A percentile compares a stretch with the other conserved stretches of the same genome.
Evolutionary conservation across 2,113 vertebrate species (phyloP).

Genomic region (Tyrannus savana): DNA sequence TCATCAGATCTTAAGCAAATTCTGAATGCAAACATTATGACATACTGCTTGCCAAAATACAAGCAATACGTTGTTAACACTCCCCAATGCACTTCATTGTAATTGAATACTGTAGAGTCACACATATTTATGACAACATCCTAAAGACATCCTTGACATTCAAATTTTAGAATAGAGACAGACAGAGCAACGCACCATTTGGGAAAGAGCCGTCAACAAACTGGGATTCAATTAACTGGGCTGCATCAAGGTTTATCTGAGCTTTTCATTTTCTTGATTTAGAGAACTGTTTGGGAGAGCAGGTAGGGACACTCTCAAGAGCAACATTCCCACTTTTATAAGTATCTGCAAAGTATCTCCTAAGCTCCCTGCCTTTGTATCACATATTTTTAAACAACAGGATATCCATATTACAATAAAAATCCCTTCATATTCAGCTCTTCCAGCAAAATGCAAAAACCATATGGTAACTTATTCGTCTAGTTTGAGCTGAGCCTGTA

Average conservation of each 20-base stretch:
- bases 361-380: neutral
- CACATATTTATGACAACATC: neutral
- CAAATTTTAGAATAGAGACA: neutral
- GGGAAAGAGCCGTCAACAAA: neutral
- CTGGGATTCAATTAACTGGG: neutral
- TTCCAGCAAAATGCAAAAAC: neutral
- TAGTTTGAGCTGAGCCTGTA: neutral
- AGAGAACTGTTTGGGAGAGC: neutral
- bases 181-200: neutral
- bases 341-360: neutral
- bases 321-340: neutral
- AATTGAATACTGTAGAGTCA: neutral
- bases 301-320: neutral
- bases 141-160: neutral
- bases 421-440: neutral
- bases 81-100: neutral
- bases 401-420: neutral
- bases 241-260: neutral
- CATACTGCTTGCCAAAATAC: neutral
- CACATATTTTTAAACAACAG: neutral
- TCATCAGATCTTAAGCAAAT: neutral
- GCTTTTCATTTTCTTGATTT: neutral
- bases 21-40: neutral
- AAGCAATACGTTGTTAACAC: neutral
- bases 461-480: fast-evolving